Evolutionary conservation across 2,797 vertebrate genomes (phyloP), one percentile per base, ranked within the genome.

Genomic region (Notolabrus celidotus): DNA sequence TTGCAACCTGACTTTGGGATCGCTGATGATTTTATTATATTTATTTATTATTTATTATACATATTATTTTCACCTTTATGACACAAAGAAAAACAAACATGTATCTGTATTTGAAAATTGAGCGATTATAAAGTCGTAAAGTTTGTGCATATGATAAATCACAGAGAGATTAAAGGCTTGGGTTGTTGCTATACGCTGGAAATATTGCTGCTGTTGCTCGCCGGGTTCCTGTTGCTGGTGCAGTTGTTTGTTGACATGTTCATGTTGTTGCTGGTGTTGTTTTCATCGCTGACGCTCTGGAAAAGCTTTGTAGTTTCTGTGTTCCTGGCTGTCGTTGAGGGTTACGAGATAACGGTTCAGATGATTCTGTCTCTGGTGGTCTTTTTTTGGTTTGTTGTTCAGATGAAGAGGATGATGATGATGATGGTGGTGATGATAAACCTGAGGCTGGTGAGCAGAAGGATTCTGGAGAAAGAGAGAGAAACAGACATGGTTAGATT

Each of bases 371-470:
- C 63, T 73, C 56, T 68, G 63, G 58, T 7, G 36, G 39, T 68
- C 7, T n/a, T 20, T 31, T 60, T 70, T 49, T 71, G 72, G 67
- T 77, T 60, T 77, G 71, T 33, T 42, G 65, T 70, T 50, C 58
- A 60, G 60, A n/a, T n/a, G n/a, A 70, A 79, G 66, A 78, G 56
- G 64, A 29, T 33, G 69, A 53, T 22, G 46, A 25, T 47, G 22
- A 47, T 46, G 64, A 29, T 33, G 69, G 53, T 22, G 46, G 25
- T 47, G 22, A 47, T 46, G 54, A 56, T 58, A 36, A 85, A 82
- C 86, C 87, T 85, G 84, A 88, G 84, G 76, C 54, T 75, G 81
- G 59, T 64, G 54, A 67, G 67, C 50, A 51, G 45, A 71, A 31
- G 29, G 49, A 45, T n/a, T 57, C 77, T 87, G 57, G 8, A 54